Conservation (phyloP, 2,888 invertebrate species). For the Reticulitermes lucifugus region DNA sequence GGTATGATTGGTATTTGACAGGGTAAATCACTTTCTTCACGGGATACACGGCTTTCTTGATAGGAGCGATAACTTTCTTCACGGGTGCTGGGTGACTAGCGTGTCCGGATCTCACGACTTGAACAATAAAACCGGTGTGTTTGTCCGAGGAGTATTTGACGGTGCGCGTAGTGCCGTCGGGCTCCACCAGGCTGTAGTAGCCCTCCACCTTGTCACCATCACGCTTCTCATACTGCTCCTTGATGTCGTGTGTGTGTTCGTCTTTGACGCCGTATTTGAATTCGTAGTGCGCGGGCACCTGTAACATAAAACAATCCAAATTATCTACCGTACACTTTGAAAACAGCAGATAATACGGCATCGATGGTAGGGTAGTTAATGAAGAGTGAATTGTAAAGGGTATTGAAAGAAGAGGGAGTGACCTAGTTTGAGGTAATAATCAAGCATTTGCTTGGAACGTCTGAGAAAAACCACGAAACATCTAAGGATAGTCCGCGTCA, state of each 20-base stretch:
- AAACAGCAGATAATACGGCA: too few relatives aligned
- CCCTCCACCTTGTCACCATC: slow-evolving; percentile 81
- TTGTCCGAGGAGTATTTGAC: slow-evolving; percentile 72
- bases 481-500: too few relatives aligned
- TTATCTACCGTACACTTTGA: too few relatives aligned
- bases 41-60: neutral
- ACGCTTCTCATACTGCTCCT: slow-evolving; percentile 75
- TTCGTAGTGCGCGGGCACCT: slow-evolving; percentile 64
- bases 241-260: slow-evolving; percentile 78
- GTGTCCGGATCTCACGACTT: slow-evolving; percentile 66
- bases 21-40: slow-evolving; percentile 33
- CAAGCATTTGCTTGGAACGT: too few relatives aligned
- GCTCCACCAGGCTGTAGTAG: slow-evolving; percentile 73
- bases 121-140: slow-evolving; percentile 66
- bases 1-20: neutral
- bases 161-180: slow-evolving; percentile 73
- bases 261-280: slow-evolving; percentile 79
- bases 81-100: neutral
- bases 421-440: too few relatives aligned
- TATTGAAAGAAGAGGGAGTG: too few relatives aligned
- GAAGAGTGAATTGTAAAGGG: too few relatives aligned
- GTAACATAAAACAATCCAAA: neutral
- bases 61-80: neutral
- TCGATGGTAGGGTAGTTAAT: too few relatives aligned
- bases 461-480: too few relatives aligned